Conservation (phyloP, 30 jellyfish, hydroid and myxozoan species). For the Euphysa ruthae region DNA sequence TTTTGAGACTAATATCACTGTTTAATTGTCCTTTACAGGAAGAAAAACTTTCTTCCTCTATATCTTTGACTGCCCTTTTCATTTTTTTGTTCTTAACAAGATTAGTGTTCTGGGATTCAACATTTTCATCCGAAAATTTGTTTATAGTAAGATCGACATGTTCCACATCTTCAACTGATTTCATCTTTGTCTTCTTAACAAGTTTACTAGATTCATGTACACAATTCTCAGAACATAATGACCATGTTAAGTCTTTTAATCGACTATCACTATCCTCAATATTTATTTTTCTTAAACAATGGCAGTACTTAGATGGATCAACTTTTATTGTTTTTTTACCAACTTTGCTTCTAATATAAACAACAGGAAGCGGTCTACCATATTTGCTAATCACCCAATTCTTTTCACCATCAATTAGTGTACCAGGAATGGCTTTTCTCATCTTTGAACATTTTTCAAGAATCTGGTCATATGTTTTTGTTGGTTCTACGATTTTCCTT, state of each 20-base stretch:
- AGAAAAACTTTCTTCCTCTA: no score
- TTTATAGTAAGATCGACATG: no score
- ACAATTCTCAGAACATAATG: no score
- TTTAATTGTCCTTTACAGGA: no score
- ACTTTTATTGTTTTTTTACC: constrained; percentile 22
- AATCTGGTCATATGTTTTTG: constrained; percentile 33
- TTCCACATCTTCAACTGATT: no score
- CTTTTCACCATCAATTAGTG: constrained; percentile 52
- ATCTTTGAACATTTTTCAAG: constrained; percentile 20
- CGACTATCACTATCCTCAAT: constrained; percentile 11
- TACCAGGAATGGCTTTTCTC: constrained; percentile 65
- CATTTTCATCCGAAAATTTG: no score
- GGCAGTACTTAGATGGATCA: constrained; percentile 95
- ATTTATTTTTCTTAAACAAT: constrained; percentile 43
- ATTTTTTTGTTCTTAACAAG: no score
- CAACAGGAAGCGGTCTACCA: constrained; percentile 81
- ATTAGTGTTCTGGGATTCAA: no score
- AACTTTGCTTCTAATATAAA: constrained; percentile 13
- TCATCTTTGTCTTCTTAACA: constrained; percentile 2
- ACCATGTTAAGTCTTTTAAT: constrained; percentile 34
- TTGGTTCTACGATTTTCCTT: constrained; percentile 3
- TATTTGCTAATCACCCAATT: constrained; percentile 88
- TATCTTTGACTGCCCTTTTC: no score
- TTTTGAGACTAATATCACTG: no score
- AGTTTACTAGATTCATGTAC: no score